A percentile compares a stretch with the other conserved stretches of the same genome.
phyloP scores from a whole-genome alignment of 2,888 invertebrate species.

The Leuctra nigra region DNA sequence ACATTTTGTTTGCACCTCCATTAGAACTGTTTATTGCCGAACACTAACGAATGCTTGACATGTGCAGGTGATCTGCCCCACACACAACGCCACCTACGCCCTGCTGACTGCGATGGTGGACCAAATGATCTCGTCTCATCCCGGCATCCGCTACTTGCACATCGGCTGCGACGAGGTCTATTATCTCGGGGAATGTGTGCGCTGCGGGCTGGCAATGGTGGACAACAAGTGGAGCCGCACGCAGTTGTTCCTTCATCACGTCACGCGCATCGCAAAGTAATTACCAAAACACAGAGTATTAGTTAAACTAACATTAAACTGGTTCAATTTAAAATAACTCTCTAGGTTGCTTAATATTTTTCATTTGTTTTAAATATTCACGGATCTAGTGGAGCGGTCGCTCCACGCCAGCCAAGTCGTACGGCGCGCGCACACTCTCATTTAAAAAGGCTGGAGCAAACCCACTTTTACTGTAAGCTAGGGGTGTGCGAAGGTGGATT shows the following conservation, averaged over 20 bases:
- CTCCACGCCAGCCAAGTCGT: too few relatives aligned
- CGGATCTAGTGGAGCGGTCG: too few relatives aligned
- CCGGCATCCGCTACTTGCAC: constrained; percentile 51
- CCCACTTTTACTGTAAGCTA: too few relatives aligned
- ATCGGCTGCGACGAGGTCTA: constrained; percentile 81
- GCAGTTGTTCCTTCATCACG: constrained; percentile 55
- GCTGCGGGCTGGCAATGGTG: constrained; percentile 40
- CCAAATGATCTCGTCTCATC: constrained; percentile 58
- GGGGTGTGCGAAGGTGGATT: too few relatives aligned
- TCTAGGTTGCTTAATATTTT: too few relatives aligned
- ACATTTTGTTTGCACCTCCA: background rate
- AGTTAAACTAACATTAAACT: too few relatives aligned
- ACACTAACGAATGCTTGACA: background rate
- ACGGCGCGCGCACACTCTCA: too few relatives aligned
- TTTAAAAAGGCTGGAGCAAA: too few relatives aligned
- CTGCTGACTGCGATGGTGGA: constrained; percentile 61
- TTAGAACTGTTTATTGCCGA: too few relatives aligned
- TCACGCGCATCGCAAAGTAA: constrained; percentile 46
- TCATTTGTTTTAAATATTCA: too few relatives aligned
- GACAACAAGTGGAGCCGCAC: constrained; percentile 43
- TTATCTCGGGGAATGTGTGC: constrained; percentile 56
- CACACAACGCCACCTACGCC: constrained; percentile 47
- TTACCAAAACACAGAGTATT: too few relatives aligned
- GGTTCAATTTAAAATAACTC: too few relatives aligned
- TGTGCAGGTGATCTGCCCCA: constrained; percentile 62